Evolutionary conservation across 37 sponge, comb jelly and placozoan species (phyloP).

Genomic region (Haliclona indistincta): DNA sequence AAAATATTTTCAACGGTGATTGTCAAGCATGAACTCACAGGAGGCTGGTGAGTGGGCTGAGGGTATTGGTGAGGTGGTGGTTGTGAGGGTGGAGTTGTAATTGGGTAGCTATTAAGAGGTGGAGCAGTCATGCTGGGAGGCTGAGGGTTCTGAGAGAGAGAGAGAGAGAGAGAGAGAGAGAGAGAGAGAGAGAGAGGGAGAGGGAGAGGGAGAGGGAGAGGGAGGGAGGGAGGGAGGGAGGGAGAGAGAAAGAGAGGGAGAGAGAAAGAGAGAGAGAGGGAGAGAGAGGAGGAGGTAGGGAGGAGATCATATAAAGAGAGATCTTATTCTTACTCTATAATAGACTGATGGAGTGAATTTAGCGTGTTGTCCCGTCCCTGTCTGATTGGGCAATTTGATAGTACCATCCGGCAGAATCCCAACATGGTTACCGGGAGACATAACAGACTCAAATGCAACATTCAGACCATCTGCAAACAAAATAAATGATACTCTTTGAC

Average conservation of each 20-base stretch:
- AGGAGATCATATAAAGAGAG: too few relatives aligned
- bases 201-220: not conserved
- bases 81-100: not conserved
- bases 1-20: too few relatives aligned
- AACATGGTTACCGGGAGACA: constrained; percentile 9
- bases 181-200: not conserved
- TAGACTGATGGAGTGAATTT: not conserved
- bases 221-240: not conserved
- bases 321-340: not conserved
- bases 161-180: not conserved
- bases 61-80: too few relatives aligned
- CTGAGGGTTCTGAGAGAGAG: not conserved
- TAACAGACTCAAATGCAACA: constrained; percentile 4
- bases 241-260: not conserved
- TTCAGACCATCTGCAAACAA: not conserved
- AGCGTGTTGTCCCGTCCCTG: not conserved
- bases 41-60: too few relatives aligned
- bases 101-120: not conserved
- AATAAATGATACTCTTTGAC: too few relatives aligned
- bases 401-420: not conserved
- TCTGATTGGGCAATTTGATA: not conserved
- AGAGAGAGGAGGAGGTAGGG: too few relatives aligned
- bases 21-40: too few relatives aligned
- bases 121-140: not conserved
- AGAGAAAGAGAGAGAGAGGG: too few relatives aligned